Evolutionary conservation across 2,113 vertebrate genomes (phyloP).

Genomic region (Holacanthus passer): DNA sequence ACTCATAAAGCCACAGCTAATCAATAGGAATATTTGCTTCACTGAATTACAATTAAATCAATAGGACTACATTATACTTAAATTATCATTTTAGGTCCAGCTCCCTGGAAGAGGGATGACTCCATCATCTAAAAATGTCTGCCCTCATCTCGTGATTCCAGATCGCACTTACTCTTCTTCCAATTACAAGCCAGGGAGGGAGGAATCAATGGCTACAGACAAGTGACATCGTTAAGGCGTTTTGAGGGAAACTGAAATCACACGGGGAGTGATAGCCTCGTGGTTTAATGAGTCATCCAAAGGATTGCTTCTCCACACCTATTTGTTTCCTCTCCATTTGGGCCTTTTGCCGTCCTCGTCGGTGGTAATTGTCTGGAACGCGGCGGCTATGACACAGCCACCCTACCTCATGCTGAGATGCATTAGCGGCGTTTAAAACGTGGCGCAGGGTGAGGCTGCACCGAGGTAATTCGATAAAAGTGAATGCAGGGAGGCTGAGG

Average conservation of each 20-base stretch:
- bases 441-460: conserved; percentile 38
- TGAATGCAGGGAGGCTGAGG: conserved; percentile 20
- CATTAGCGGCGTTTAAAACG: conserved; percentile 62
- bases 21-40: conserved; percentile 50
- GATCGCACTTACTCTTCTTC: conserved; percentile 53
- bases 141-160: conserved; percentile 36
- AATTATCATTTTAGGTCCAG: conserved; percentile 51
- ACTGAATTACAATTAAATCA: conserved; percentile 56
- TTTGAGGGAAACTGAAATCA: conserved; percentile 60
- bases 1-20: conserved; percentile 39
- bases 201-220: conserved; percentile 62
- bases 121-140: conserved; percentile 47
- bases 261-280: conserved; percentile 33
- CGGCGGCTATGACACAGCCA: conserved; percentile 36
- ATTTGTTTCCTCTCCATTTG: conserved; percentile 63
- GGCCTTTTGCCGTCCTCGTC: conserved; percentile 11
- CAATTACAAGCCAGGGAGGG: conserved; percentile 47
- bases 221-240: conserved; percentile 59
- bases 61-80: conserved; percentile 42
- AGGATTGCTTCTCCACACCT: conserved; percentile 54
- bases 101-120: conserved; percentile 28
- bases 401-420: conserved; percentile 49
- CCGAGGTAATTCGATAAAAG: conserved; percentile 68
- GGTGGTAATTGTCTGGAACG: conserved; percentile 65
- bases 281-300: conserved; percentile 73